Evolutionary conservation across 2,113 vertebrate species (phyloP).

Genomic region (Cricetomys ansorgei): DNA sequence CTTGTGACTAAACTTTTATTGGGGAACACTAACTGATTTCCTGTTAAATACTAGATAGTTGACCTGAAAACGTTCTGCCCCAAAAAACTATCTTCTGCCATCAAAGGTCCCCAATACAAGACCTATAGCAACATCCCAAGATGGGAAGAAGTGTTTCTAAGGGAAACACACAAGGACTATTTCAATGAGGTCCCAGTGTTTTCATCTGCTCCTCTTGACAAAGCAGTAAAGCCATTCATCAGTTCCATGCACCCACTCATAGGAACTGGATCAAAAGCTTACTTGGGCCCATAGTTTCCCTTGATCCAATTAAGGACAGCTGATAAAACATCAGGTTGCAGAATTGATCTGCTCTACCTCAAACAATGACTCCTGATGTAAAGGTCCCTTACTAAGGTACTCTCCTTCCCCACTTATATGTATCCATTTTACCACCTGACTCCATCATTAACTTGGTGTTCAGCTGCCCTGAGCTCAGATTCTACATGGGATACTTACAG

Average conservation of each 20-base stretch:
- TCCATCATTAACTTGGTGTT: background rate
- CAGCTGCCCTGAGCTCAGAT: background rate
- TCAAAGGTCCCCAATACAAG: background rate
- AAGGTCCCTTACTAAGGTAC: background rate
- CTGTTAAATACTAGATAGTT: background rate
- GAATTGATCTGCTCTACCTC: background rate
- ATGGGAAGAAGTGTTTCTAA: background rate
- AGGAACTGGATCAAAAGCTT: background rate
- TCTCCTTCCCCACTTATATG: background rate
- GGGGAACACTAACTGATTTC: background rate
- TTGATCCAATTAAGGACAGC: background rate
- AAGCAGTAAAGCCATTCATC: background rate
- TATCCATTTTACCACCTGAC: too few relatives aligned
- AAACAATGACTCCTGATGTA: background rate
- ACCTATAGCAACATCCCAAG: background rate
- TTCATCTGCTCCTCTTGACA: background rate
- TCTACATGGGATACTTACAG: background rate
- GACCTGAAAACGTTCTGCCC: background rate
- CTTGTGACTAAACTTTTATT: background rate
- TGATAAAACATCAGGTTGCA: fast-evolving
- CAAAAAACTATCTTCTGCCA: background rate
- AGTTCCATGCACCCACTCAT: background rate
- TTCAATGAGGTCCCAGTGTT: background rate
- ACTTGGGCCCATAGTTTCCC: background rate
- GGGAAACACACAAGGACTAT: background rate